A percentile compares a stretch with the other conserved stretches of the same genome.
Evolutionary conservation across 1,140 invertebrate species (phyloP).

Genomic region (Leptonema lineaticorne): DNA sequence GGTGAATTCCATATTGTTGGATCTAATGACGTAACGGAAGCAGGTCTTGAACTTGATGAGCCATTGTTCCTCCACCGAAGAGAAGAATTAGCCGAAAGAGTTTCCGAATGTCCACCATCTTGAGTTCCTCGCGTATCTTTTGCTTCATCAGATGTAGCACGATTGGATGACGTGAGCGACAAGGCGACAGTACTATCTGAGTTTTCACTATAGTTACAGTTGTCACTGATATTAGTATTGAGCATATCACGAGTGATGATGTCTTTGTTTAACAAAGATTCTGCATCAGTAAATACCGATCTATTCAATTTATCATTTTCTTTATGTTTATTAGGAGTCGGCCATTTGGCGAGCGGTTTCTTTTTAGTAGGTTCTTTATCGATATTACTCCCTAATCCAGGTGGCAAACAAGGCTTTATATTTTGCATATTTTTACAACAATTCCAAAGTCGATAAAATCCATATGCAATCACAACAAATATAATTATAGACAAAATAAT

Average conservation of each 20-base stretch:
- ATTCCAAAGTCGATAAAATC: not conserved
- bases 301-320: constrained; percentile 46
- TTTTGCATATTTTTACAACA: constrained; percentile 52
- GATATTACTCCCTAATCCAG: constrained; percentile 47
- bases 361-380: constrained; percentile 47
- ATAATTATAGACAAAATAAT: not conserved
- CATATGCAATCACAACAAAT: not conserved
- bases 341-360: constrained; percentile 45
- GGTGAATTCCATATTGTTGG: not conserved
- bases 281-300: constrained; percentile 44
- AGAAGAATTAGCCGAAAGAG: constrained; percentile 41
- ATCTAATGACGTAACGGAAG: constrained; percentile 7
- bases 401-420: constrained; percentile 50
- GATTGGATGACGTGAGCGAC: constrained; percentile 46
- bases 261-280: constrained; percentile 48
- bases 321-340: constrained; percentile 39
- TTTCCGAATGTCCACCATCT: constrained; percentile 48
- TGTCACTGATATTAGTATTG: constrained; percentile 48
- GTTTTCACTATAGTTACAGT: constrained; percentile 50
- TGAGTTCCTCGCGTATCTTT: constrained; percentile 44
- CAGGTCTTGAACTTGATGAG: not conserved
- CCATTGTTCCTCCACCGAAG: constrained; percentile 20
- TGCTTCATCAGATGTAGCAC: constrained; percentile 39
- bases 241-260: constrained; percentile 40
- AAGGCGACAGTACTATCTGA: constrained; percentile 51